Evolutionary conservation across 2,888 invertebrate genomes (phyloP), one percentile per base, ranked within the genome.

Genomic region (Sphinx pinastri): DNA sequence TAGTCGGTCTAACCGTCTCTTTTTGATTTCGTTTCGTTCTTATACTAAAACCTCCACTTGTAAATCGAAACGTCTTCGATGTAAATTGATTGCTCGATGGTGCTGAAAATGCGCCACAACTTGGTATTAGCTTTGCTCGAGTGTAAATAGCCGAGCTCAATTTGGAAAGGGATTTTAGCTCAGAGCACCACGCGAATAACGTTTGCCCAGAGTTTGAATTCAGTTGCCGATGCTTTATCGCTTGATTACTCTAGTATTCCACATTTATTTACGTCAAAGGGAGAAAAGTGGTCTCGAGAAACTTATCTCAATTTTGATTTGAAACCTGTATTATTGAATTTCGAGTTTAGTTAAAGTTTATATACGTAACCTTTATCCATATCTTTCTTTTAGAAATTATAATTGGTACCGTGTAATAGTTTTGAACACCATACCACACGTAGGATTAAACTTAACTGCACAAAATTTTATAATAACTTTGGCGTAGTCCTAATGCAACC

Each of bases 141-240:
- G 60, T 60, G 60, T 60, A 60, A 60, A 60, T 60, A 60, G 45
- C 60, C 45, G 60, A 60, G 60, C 60, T 60, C 60, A 16, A 47
- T 60, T 47, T 60, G 47, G 57, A 25, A 11, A 57, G 11, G 60
- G 60, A 60, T 60, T 60, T 60, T 47, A 60, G 45, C 16, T 45
- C 47, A 1, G 47, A 1, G 47, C 19, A 60, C 45, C 45, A 16
- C 45, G 16, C 57, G 57, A 57, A 57, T 57, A 25, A 57, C 11
- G 57, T 57, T 57, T 25, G 25, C 57, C 25, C 12, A 45, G 60
- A 45, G 47, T 45, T 60, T 6, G 16, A 60, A n/a, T 60, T 60
- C 47, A 60, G 60, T 60, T 60, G 16, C 47, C 12, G 12, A 60
- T 60, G 60, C 47, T 60, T n/a, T 47, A 60, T 45, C 25, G 60